Base-by-base conservation (phyloP, 2,113 vertebrate genomes). In the Boulengeromyrus knoepffleri region DNA sequence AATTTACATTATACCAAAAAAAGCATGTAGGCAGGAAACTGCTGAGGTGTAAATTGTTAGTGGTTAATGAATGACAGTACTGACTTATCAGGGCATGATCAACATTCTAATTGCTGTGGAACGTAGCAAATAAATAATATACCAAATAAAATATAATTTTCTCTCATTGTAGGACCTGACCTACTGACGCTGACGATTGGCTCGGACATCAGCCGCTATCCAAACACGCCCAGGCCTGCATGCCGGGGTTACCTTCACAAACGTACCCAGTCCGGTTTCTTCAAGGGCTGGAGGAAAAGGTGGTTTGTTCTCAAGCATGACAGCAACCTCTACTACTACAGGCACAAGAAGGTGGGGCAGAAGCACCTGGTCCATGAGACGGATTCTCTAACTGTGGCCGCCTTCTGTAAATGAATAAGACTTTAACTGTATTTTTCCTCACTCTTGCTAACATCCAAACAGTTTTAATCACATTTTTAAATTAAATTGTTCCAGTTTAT, bases 221-320 rank as follows among this genome's bases (percentile, higher is more conserved):
- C 98, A 2, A 98, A 97, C 89, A 97, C 95, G 0, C 97, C 98
- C 0, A 94, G 96, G 74, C 97, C 97, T 2, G 93, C 97, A 2
- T 99, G 97, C 89, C 95, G 96, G 0, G 97, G 97, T n/a, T 98
- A 98, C 89, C 94, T 99, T 7, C 96, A 98, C 89, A 99, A 99
- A 90, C 95, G 97, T 83, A 98, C 97, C 36, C 97, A 97, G 31
- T 97, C 97, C 0, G 95, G 97, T 0, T 94, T 98, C 83, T 19
- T 98, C 83, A 98, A 97, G 93, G 97, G 97, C n/a, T 98, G 97
- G 97, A 97, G 97, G 91, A 98, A 97, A 93, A 97, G 98, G 84
- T 99, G 97, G 97, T 99, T 98, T 91, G 97, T 98, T 15, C 94
- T 98, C 77, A 97, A 96, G 47, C 96, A 97, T 12, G 96, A 97